Evolutionary conservation across 1,140 invertebrate species (phyloP), one percentile per base, ranked within the genome.

Genomic region (Calephelis nemesis): DNA sequence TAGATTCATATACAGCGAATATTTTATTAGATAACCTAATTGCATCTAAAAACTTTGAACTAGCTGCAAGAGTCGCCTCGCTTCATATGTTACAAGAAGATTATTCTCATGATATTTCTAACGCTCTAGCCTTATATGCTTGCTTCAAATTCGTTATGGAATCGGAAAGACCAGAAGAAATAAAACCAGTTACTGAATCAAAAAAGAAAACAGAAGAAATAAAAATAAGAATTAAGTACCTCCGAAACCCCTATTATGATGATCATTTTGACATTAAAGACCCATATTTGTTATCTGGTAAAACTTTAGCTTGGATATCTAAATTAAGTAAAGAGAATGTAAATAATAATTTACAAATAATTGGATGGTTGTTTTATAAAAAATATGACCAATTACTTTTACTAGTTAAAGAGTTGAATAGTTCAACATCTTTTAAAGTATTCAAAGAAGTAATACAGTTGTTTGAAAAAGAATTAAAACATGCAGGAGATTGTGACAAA

Each of bases 51-150:
- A 93, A 98, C 81, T 95, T 92, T 84, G 84, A 88, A 77, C 94
- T 94, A 72, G 98, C 97, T 9, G 95, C 96, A 0, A 95, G 94
- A 84, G 90, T 98, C 15, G 96, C 97, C 8, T 93, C 93, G 73
- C 90, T 97, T 64, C 91, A 97, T 63, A 98, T 98, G 96, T 85
- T 98, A 40, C 97, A 99, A 91, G 98, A 99, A 93, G 97, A 98
- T 78, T 94, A 94, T 72, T 92, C 93, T 5, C 94, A 97, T 92
- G 93, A 94, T 10, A 93, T 98, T 39, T 93, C 95, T 0, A 94
- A 94, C 78, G 84, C 94, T 48, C 87, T 99, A 12, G 93, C 94
- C 47, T 75, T 98, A 8, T 95, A 97, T 85, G 94, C 95, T 5
- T 96, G 96, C 86, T 94, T 95, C 67, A 95, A 94, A 75, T 97